A percentile compares a stretch with the other conserved stretches of the same genome.
phyloP scores from a whole-genome alignment of 2,888 invertebrate genomes.

The Tupiocoris notatus region DNA sequence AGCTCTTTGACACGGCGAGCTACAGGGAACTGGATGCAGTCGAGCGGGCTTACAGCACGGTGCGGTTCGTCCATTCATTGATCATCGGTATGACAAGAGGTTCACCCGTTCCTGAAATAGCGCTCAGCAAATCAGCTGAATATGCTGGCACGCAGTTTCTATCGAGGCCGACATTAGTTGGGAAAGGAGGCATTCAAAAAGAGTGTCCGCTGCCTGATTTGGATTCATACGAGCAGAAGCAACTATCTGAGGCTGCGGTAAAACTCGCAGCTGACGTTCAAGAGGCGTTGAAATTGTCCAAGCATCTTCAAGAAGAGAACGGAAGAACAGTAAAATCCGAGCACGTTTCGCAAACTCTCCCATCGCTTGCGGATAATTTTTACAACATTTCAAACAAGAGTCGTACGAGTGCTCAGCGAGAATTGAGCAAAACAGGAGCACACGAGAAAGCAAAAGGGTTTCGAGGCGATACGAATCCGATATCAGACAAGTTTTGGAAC shows the following conservation, averaged over 20 bases:
- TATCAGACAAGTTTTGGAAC: no score
- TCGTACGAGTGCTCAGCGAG: no score
- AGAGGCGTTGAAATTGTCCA: conserved; percentile 15
- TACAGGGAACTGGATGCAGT: conserved; percentile 22
- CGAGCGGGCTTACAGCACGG: conserved; percentile 38
- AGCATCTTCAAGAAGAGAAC: neutral
- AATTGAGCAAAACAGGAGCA: neutral
- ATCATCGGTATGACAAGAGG: conserved; percentile 18
- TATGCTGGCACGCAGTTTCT: conserved; percentile 19
- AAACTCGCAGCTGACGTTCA: conserved; percentile 27
- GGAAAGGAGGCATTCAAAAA: conserved; percentile 29
- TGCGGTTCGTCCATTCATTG: conserved; percentile 36
- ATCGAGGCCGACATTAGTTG: conserved; percentile 37
- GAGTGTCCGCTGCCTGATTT: conserved; percentile 22
- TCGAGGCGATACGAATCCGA: no score
- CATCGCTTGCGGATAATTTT: no score
- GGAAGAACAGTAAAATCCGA: no score
- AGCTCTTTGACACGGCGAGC: conserved; percentile 3
- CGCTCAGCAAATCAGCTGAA: conserved; percentile 26
- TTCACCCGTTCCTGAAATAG: conserved; percentile 30
- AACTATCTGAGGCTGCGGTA: conserved; percentile 22
- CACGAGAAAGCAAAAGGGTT: no score
- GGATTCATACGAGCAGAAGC: conserved; percentile 15
- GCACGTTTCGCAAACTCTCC: no score
- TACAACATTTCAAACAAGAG: neutral